Evolutionary conservation across 2,888 invertebrate species (phyloP).

Genomic region (Acholoe squamosa): DNA sequence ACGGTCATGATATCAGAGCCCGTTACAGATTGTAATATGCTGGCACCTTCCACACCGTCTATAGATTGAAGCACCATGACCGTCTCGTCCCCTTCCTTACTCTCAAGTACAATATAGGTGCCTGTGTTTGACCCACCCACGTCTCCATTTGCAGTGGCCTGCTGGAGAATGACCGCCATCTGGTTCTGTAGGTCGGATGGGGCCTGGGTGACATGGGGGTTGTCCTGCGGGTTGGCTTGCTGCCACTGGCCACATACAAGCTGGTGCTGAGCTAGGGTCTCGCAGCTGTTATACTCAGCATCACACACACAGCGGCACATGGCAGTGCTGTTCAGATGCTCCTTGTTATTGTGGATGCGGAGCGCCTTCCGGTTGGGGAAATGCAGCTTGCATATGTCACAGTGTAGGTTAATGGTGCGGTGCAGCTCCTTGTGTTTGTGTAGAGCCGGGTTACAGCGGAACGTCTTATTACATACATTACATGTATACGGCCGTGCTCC

Average conservation of each 20-base stretch:
- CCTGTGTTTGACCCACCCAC: neutral
- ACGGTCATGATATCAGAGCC: neutral
- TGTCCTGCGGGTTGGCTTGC: constrained; percentile 26
- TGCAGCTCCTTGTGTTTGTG: constrained; percentile 57
- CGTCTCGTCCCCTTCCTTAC: constrained; percentile 43
- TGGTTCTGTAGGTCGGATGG: neutral
- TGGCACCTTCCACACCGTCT: neutral
- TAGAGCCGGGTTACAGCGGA: constrained; percentile 17
- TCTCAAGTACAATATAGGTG: constrained; percentile 28
- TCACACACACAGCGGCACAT: constrained; percentile 44
- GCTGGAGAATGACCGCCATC: constrained; percentile 42
- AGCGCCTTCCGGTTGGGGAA: constrained; percentile 49
- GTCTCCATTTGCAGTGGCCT: neutral
- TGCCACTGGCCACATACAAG: constrained; percentile 34
- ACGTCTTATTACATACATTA: constrained; percentile 45
- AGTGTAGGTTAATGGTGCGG: neutral
- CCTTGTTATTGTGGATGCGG: constrained; percentile 48
- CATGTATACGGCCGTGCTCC: constrained; percentile 35
- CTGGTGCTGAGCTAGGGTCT: constrained; percentile 28
- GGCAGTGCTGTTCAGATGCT: neutral
- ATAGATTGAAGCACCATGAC: constrained; percentile 52
- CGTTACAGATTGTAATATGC: neutral
- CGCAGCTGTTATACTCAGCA: neutral
- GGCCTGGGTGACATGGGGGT: neutral
- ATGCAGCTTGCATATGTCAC: constrained; percentile 18